Conservation (phyloP, 1,140 invertebrate species). For the Drosophila pachea region DNA sequence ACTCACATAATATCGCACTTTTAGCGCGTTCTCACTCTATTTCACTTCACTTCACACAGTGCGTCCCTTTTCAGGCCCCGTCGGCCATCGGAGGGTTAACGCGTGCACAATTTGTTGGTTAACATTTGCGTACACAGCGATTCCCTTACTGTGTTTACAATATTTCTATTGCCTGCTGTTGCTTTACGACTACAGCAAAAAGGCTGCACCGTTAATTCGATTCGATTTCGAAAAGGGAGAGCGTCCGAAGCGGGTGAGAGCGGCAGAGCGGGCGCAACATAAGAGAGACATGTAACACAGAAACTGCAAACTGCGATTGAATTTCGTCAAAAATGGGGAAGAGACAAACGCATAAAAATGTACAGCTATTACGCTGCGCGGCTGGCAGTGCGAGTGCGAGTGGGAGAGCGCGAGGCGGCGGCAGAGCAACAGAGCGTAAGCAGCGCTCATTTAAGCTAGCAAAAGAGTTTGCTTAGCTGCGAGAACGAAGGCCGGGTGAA, state of each 20-base stretch:
- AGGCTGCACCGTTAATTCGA: constrained; percentile 71
- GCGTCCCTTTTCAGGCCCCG: background rate
- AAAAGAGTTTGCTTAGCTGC: constrained; percentile 9
- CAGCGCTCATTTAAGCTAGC: constrained; percentile 10
- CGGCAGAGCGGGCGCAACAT: constrained; percentile 36
- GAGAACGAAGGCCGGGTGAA: background rate
- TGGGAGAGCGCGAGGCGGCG: no score
- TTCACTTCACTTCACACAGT: background rate
- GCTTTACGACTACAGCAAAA: constrained; percentile 72
- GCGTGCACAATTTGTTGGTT: constrained; percentile 20
- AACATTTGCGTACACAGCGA: constrained; percentile 58
- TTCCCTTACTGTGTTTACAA: constrained; percentile 67
- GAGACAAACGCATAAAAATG: background rate
- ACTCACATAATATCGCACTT: no score
- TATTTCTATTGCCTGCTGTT: constrained; percentile 68
- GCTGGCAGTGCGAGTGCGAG: no score
- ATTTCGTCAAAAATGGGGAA: background rate
- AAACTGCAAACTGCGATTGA: constrained; percentile 61
- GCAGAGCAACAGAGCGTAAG: background rate
- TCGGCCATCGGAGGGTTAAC: constrained; percentile 43
- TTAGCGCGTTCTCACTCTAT: background rate
- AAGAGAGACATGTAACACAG: constrained; percentile 51
- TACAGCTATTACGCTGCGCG: background rate
- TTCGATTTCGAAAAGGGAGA: constrained; percentile 66
- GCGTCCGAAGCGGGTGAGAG: background rate